Base-by-base conservation (phyloP, 1,140 invertebrate genomes). In the Drosophila miranda region DNA sequence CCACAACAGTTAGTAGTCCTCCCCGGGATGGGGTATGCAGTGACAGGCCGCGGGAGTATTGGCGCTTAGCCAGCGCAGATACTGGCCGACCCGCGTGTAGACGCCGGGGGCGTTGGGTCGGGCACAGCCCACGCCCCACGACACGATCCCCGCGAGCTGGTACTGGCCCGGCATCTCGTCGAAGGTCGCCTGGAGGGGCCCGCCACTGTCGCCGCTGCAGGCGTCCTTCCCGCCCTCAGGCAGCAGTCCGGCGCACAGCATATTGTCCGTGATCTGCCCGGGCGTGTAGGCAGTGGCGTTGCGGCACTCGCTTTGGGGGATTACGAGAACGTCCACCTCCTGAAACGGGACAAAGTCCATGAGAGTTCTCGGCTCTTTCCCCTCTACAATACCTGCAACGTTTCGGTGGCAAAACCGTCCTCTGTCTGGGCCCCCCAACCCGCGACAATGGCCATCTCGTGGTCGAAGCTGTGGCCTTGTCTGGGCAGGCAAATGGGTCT, bases 401-500 rank as follows among this genome's bases (percentile, higher is more conserved):
- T 92, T 23, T 91, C 91, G 1, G 93, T 93, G 3, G 93, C 90
- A 1, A 91, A 67, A 7, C 94, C 95, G 23, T 92, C 92, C 67
- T 94, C 93, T 30, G 91, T 83, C 3, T 92, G 92, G 4, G 94
- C 93, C 11, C 95, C 95, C 95, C 95, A 96, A 9, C 95, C 95
- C 3, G 94, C 93, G 2, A 95, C 94, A 1, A 93, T 92, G 0
- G 92, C 89, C 51, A 61, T 46, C 14, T 89, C 73, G 5, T n/a
- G 93, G 90, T 55, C 92, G 90, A 49, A 95, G 93, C 44, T 93
- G 92, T 75, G 95, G 94, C 76, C 93, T 90, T 45, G 89, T 75
- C 92, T 91, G 0, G 95, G 95, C 46, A 97, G 90, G 77, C 96
- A 97, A 9, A 95, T 94, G 2, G 96, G 95, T 77, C 94, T 92